Evolutionary conservation across 2,888 invertebrate species (phyloP).

Genomic region (Drosophila anomalata): DNA sequence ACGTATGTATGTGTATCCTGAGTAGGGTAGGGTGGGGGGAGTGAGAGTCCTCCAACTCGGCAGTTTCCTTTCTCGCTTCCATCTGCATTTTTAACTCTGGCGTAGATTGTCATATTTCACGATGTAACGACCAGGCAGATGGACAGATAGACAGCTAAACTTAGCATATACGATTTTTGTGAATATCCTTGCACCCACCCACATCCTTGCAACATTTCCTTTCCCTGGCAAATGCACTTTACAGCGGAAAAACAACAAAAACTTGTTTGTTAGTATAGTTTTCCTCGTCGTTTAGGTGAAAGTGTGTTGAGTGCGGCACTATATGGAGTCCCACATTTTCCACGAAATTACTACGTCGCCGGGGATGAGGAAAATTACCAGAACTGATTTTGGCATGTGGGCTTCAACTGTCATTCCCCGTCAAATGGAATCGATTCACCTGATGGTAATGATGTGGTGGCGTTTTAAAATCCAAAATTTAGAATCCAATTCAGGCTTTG

Average conservation of each 20-base stretch:
- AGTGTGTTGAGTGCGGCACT: constrained; percentile 53
- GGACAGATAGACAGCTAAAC: constrained; percentile 56
- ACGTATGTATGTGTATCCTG: constrained; percentile 47
- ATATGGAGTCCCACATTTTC: constrained; percentile 39
- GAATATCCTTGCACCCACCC: constrained; percentile 42
- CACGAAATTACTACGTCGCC: constrained; percentile 4
- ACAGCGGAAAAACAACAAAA: constrained; percentile 49
- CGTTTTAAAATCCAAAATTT: background rate
- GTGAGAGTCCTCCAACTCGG: constrained; percentile 9
- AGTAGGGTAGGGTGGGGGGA: constrained; percentile 28
- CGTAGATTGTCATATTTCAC: constrained; percentile 69
- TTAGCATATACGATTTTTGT: background rate
- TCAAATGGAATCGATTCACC: background rate
- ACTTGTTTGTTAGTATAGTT: constrained; percentile 65
- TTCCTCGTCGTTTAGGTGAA: constrained; percentile 24
- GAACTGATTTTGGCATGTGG: constrained; percentile 6
- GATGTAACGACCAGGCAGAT: constrained; percentile 64
- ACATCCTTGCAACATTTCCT: constrained; percentile 47
- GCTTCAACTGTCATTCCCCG: constrained; percentile 10
- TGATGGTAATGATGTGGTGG: constrained; percentile 1
- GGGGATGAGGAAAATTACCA: constrained; percentile 37
- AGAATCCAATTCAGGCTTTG: background rate
- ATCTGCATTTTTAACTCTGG: constrained; percentile 7
- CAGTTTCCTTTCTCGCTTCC: constrained; percentile 17
- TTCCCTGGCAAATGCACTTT: constrained; percentile 60